Conservation (phyloP, 2,113 vertebrate species). For the Origma solitaria region DNA sequence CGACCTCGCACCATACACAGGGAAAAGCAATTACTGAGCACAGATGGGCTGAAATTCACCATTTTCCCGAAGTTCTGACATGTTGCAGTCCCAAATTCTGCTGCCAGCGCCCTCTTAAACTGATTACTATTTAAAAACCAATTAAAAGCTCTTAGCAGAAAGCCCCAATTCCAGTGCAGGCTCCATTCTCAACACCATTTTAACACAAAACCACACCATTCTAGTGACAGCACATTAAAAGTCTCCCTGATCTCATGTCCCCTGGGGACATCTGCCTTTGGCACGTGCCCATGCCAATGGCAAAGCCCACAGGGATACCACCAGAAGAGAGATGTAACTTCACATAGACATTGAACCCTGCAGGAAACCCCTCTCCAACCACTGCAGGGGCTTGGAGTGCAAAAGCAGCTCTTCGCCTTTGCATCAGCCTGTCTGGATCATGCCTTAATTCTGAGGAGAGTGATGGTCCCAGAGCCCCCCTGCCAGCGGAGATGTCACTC, state of each 20-base stretch:
- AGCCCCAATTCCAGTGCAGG: not conserved
- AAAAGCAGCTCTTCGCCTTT: not conserved
- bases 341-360: fast-evolving
- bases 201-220: not conserved
- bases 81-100: not conserved
- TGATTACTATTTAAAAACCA: not conserved
- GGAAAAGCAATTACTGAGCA: not conserved
- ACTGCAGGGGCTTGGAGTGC: not conserved
- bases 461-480: fast-evolving
- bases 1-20: not conserved
- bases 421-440: not conserved
- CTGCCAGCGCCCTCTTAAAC: not conserved
- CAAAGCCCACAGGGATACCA: not conserved
- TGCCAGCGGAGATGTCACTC: not conserved
- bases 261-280: not conserved
- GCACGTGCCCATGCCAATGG: fast-evolving
- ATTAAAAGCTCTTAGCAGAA: not conserved
- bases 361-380: not conserved
- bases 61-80: fast-evolving
- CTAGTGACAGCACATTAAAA: fast-evolving
- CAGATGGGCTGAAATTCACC: fast-evolving
- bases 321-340: not conserved
- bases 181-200: not conserved
- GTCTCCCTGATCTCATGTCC: fast-evolving
- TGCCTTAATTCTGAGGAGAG: not conserved